Evolutionary conservation across 2,113 vertebrate species (phyloP).

Genomic region (Actenoides hombroni): DNA sequence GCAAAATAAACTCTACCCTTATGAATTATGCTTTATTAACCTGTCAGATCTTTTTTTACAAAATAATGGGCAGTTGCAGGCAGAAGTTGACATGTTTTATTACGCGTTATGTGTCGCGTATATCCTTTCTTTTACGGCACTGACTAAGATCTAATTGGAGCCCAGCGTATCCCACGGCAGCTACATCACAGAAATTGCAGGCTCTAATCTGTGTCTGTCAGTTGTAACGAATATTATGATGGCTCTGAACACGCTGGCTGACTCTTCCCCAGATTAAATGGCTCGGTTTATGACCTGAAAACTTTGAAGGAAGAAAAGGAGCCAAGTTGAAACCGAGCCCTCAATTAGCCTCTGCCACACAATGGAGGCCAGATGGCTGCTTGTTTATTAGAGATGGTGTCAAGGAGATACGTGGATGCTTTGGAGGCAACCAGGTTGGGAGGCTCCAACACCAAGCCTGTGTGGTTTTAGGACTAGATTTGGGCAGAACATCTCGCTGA

Average conservation of each 20-base stretch:
- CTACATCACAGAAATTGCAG: slow-evolving; percentile 21
- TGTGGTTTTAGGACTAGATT: background rate
- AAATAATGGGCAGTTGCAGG: slow-evolving; percentile 46
- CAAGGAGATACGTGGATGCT: background rate
- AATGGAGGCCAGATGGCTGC: background rate
- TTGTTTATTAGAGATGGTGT: background rate
- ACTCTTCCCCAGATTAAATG: background rate
- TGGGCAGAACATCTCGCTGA: background rate
- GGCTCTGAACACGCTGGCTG: background rate
- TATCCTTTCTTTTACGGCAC: background rate
- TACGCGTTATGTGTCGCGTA: background rate
- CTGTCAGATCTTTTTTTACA: slow-evolving; percentile 38
- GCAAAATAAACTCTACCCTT: slow-evolving; percentile 40
- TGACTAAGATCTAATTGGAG: slow-evolving; percentile 33
- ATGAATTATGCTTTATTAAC: slow-evolving; percentile 52
- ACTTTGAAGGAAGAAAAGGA: background rate
- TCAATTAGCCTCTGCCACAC: background rate
- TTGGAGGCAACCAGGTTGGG: background rate
- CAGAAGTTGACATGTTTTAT: slow-evolving; percentile 46
- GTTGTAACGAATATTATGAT: background rate
- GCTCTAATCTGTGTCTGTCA: slow-evolving; percentile 27
- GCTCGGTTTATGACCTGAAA: background rate
- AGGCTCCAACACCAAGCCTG: background rate
- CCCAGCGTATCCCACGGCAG: background rate
- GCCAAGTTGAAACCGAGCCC: background rate